phyloP scores from a whole-genome alignment of 30 jellyfish, hydroid and myxozoan species.

The Mastigias papua region DNA sequence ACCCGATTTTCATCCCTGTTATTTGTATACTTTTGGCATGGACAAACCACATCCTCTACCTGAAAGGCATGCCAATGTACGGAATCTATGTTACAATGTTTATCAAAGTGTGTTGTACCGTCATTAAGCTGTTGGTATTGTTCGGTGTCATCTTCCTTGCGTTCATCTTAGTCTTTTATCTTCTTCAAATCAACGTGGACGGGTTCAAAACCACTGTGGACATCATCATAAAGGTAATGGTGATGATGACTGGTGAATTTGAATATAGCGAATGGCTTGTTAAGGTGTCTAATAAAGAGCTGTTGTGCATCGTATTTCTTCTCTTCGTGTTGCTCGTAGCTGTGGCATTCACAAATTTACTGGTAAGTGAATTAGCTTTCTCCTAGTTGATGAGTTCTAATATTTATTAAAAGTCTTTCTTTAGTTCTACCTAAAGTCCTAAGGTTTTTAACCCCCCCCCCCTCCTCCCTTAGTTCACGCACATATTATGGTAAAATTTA shows the following conservation, averaged over 20 bases:
- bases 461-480: too few relatives aligned
- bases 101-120: slow-evolving; percentile 3
- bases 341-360: slow-evolving; percentile 18
- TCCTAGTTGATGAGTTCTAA: too few relatives aligned
- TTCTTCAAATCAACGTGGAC: not conserved
- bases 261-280: slow-evolving; percentile 25
- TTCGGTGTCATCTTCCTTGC: slow-evolving; percentile 27
- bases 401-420: too few relatives aligned
- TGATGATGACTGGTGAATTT: slow-evolving; percentile 32
- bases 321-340: slow-evolving; percentile 13
- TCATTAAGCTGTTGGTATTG: not conserved
- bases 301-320: not conserved
- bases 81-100: slow-evolving; percentile 11
- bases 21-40: slow-evolving; percentile 18
- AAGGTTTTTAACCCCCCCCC: too few relatives aligned
- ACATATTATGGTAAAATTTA: too few relatives aligned
- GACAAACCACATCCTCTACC: slow-evolving; percentile 30
- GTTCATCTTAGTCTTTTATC: slow-evolving; percentile 8
- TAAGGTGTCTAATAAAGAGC: not conserved
- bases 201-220: not conserved
- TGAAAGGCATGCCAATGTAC: slow-evolving; percentile 13
- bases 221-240: not conserved
- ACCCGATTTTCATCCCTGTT: not conserved
- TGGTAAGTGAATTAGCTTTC: too few relatives aligned
- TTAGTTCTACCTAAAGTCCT: too few relatives aligned